Percentiles rank a stretch among this genome's conserved stretches.
These are phyloP conservation scores for Tokudaia muenninki DNA, from an alignment of 2,797 vertebrate genomes.

Conservation along the genomic window DNA sequence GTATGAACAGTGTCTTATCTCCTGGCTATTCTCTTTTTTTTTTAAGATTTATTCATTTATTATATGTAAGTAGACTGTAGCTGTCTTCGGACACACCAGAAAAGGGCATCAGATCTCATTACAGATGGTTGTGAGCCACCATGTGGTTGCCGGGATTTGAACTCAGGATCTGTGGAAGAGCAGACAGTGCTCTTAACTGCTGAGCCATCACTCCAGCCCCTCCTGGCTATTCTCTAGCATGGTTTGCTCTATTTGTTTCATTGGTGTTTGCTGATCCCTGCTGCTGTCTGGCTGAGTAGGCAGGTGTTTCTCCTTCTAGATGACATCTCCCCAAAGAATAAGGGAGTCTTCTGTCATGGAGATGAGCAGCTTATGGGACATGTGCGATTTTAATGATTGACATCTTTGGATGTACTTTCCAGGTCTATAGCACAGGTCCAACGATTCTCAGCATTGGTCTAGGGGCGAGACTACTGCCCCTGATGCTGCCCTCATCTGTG, in stretches of 20 bases:
- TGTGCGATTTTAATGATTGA: no score
- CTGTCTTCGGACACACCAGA: no score
- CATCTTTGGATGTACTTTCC: not conserved
- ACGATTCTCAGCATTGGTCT: not conserved
- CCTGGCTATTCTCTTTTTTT: not conserved
- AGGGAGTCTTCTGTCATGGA: not conserved
- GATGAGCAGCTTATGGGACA: not conserved
- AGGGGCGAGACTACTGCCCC: rapidly evolving
- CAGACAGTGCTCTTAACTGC: no score
- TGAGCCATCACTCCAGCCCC: no score
- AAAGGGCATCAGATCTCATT: no score
- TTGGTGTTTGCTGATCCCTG: not conserved
- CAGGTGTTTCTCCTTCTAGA: not conserved
- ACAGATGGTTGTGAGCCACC: no score
- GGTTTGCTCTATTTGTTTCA: not conserved
- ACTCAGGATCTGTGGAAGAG: no score
- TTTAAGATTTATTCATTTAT: no score
- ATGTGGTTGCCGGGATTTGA: no score
- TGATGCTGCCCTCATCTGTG: no score
- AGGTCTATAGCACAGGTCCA: not conserved
- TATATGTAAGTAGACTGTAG: no score
- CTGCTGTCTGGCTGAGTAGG: not conserved
- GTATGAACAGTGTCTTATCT: not conserved
- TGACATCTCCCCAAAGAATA: not conserved
- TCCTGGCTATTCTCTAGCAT: no score